These are phyloP conservation scores for Lepas anatifera DNA, from an alignment of 2,888 invertebrate species.

Conservation along the genomic window DNA sequence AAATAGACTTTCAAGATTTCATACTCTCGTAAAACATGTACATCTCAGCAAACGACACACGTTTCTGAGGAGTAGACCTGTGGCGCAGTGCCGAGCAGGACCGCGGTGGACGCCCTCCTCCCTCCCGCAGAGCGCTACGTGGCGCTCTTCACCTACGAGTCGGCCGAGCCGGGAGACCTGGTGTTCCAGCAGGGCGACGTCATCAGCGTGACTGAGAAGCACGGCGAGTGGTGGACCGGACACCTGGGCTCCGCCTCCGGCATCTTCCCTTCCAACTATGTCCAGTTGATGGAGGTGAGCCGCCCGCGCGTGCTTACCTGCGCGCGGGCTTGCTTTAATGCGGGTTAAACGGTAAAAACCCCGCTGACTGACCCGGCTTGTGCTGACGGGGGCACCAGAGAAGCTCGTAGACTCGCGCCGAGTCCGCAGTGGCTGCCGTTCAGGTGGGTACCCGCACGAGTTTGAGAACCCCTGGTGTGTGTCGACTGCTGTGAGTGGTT, in stretches of 20 bases:
- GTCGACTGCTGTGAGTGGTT: neutral
- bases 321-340: too few species aligned
- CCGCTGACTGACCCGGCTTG: too few species aligned
- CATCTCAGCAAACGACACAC: too few species aligned
- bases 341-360: too few species aligned
- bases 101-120: neutral
- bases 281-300: conserved; percentile 29
- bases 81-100: conserved; percentile 14
- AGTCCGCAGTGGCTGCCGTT: neutral
- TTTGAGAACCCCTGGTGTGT: too few species aligned
- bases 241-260: conserved; percentile 67
- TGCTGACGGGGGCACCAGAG: too few species aligned
- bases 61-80: too few species aligned
- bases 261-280: conserved; percentile 97
- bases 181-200: conserved; percentile 73
- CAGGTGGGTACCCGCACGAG: neutral
- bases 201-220: conserved; percentile 72
- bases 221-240: conserved; percentile 99
- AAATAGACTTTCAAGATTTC: too few species aligned
- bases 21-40: too few species aligned
- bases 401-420: too few species aligned
- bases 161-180: conserved; percentile 79
- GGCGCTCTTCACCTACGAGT: conserved; percentile 79
- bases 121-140: conserved; percentile 48
- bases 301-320: too few species aligned